phyloP scores from a whole-genome alignment of 2,113 vertebrate genomes.

The Xiphias gladius region DNA sequence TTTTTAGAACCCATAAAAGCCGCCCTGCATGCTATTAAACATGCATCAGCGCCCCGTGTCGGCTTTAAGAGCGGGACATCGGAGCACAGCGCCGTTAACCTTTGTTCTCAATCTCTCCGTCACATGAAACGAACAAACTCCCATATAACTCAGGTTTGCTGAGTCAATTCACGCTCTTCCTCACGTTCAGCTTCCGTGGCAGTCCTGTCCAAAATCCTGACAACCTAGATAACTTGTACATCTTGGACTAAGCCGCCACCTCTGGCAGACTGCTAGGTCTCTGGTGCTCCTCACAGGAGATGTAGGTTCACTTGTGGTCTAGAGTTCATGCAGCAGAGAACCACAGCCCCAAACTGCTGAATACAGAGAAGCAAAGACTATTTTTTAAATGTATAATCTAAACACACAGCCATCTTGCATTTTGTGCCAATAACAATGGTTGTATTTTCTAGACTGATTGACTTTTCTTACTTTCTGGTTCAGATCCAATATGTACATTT shows the following conservation, averaged over 20 bases:
- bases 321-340: not conserved
- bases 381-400: constrained; percentile 1
- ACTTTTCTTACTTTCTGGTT: constrained; percentile 23
- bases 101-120: constrained; percentile 50
- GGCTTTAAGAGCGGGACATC: constrained; percentile 49
- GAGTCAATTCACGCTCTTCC: constrained; percentile 24
- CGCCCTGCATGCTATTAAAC: constrained; percentile 62
- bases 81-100: constrained; percentile 46
- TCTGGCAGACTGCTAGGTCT: constrained; percentile 1
- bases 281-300: not conserved
- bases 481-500: not conserved
- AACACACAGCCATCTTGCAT: constrained; percentile 6
- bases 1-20: constrained; percentile 80
- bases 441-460: constrained; percentile 24
- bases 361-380: not conserved
- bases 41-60: constrained; percentile 64
- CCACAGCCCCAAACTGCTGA: not conserved
- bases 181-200: not conserved
- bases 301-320: not conserved
- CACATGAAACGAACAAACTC: constrained; percentile 43
- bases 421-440: constrained; percentile 12
- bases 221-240: constrained; percentile 5
- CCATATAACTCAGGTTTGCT: constrained; percentile 11
- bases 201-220: constrained; percentile 9
- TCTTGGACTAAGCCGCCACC: not conserved